These are phyloP conservation scores for Oryzias celebensis DNA, from an alignment of 2,113 vertebrate genomes.

Conservation along the genomic window DNA sequence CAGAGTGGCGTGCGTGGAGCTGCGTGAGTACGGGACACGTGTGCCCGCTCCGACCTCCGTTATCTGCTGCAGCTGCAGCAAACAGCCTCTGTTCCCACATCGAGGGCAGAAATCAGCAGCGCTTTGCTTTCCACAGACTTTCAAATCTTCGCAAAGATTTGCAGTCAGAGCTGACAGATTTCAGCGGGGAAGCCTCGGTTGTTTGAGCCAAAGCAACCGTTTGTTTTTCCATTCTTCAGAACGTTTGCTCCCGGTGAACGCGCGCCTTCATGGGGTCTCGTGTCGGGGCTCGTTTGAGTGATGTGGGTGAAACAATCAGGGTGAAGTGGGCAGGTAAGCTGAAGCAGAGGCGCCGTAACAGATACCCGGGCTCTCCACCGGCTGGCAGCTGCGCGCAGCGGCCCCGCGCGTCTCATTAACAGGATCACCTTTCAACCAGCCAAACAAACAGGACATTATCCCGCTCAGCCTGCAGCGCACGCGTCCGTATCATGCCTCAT, in stretches of 20 bases:
- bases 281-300: slow-evolving; percentile 32
- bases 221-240: background rate
- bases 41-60: slow-evolving; percentile 25
- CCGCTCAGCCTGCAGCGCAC: slow-evolving; percentile 16
- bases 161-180: slow-evolving; percentile 54
- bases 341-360: slow-evolving; percentile 63
- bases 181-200: background rate
- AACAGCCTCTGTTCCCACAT: slow-evolving; percentile 68
- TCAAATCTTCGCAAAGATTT: slow-evolving; percentile 65
- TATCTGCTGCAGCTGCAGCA: slow-evolving; percentile 70
- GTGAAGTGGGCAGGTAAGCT: slow-evolving; percentile 52
- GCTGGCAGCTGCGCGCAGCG: slow-evolving; percentile 64
- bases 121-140: slow-evolving; percentile 48
- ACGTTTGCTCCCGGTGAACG: background rate
- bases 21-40: slow-evolving; percentile 62
- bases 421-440: slow-evolving; percentile 64
- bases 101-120: slow-evolving; percentile 38
- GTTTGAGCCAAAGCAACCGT: background rate
- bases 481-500: background rate
- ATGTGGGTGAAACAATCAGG: slow-evolving; percentile 53
- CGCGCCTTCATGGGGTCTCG: slow-evolving; percentile 16
- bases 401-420: slow-evolving; percentile 60
- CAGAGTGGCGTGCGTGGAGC: background rate
- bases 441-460: slow-evolving; percentile 63
- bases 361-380: slow-evolving; percentile 57